Evolutionary conservation across 1,140 invertebrate genomes (phyloP), one percentile per base, ranked within the genome.

Genomic region (Drosophila nigromelanica): DNA sequence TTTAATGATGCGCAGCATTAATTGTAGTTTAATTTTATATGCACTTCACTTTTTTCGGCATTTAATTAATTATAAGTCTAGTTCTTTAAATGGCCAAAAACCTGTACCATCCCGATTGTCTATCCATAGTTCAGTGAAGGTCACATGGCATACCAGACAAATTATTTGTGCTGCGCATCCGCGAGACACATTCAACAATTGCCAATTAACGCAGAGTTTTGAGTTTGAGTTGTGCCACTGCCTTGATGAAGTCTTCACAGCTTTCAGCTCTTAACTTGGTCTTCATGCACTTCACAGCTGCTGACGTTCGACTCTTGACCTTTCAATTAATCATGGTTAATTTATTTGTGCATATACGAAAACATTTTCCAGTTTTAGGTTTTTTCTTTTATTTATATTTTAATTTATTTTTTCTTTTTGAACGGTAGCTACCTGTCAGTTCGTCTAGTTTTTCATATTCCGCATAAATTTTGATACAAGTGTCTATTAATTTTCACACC

Each of bases 291-390:
- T 74, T 58, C 61, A 59, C 37, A 58, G 51, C 15, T n/a, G 30
- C 35, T 51, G 33, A 35, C 33, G 56, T 59, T 55, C 33, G 24
- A 56, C 67, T 48, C 47, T 67, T 86, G 82, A 87, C 82, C 81
- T 86, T 87, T 78, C 48, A 86, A 86, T 86, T 86, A 86, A 86
- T 86, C 81, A 86, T 73, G 64, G 56, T 55, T 86, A 72, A 85
- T 75, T 80, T 71, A 86, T 73, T 68, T 69, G 51, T 69, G 66
- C 62, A 76, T 58, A 64, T 24, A 48, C 43, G 33, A 43, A 69
- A 18, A 77, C 14, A 51, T 56, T 67, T 77, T 80, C 54, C 69
- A 64, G 58, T 54, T 50, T 61, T 37, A 24, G 55, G 37, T 33
- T 37, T 79, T 7, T 50, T 21, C 18, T 18, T 47, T 14, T 35